Percentiles rank a stretch among this genome's conserved stretches.
Evolutionary conservation across 2,797 vertebrate species (phyloP).

Genomic region (Ctenopoma multispine): DNA sequence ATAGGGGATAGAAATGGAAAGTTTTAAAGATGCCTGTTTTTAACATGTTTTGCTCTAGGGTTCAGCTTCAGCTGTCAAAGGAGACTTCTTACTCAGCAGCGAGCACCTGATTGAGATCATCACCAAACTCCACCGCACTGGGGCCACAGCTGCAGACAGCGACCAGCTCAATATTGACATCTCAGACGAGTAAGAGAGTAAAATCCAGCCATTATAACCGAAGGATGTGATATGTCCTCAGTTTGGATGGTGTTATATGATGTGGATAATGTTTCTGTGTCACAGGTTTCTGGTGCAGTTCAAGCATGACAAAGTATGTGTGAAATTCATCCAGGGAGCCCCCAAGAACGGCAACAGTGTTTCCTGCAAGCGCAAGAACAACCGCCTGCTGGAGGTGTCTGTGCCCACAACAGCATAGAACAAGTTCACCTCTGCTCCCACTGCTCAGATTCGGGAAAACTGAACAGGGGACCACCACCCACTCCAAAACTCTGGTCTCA

Average conservation of each 20-base stretch:
- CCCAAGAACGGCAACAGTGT: conserved; percentile 92
- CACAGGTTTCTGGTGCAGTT: conserved; percentile 97
- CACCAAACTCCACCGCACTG: conserved; percentile 94
- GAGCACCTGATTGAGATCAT: conserved; percentile 97
- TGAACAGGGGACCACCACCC: conserved; percentile 43
- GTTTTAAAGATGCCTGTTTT: neutral
- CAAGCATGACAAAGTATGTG: conserved; percentile 98
- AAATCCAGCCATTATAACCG: neutral
- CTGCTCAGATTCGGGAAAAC: conserved; percentile 69
- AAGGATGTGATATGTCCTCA: neutral
- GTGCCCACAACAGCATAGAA: conserved; percentile 85
- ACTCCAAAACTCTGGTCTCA: conserved; percentile 43
- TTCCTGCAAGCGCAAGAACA: conserved; percentile 98
- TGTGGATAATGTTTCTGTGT: neutral
- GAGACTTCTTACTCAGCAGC: conserved; percentile 96
- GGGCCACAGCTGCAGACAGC: conserved; percentile 87
- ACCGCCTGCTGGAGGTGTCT: conserved; percentile 96
- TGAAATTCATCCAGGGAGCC: conserved; percentile 93
- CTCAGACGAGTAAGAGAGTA: conserved; percentile 92
- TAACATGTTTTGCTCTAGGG: conserved; percentile 80
- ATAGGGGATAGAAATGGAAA: neutral
- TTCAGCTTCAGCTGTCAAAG: conserved; percentile 92
- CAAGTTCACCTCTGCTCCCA: conserved; percentile 8
- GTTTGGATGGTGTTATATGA: neutral
- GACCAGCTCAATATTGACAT: conserved; percentile 94